A percentile compares a stretch with the other conserved stretches of the same genome.
phyloP scores from a whole-genome alignment of 2,888 invertebrate genomes.

The Helleia helle region DNA sequence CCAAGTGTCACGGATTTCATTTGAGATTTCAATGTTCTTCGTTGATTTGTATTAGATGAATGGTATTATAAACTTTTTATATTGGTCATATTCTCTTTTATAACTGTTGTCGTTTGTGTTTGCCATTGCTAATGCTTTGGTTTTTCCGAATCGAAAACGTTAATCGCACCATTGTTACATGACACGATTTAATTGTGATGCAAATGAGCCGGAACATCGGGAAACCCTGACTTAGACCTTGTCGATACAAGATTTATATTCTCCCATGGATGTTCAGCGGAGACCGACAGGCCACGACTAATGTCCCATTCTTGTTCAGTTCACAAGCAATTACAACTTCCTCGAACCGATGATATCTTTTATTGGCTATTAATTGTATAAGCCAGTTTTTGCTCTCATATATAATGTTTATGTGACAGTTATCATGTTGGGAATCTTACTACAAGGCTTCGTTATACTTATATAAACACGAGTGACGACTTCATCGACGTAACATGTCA shows the following conservation, averaged over 20 bases:
- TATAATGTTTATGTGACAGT: background rate
- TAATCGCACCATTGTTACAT: background rate
- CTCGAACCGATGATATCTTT: constrained; percentile 27
- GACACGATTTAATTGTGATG: constrained; percentile 10
- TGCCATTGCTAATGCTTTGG: background rate
- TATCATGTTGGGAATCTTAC: background rate
- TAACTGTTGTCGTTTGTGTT: no score
- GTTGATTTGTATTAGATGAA: no score
- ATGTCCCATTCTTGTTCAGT: constrained; percentile 35
- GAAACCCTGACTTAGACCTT: constrained; percentile 40
- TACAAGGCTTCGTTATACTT: no score
- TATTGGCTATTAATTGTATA: background rate
- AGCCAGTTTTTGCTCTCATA: constrained; percentile 1
- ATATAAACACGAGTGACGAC: no score
- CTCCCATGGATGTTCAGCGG: constrained; percentile 39
- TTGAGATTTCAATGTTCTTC: no score
- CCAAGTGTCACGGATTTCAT: no score
- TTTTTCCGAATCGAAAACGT: constrained; percentile 2
- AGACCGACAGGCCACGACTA: constrained; percentile 28
- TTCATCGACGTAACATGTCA: no score
- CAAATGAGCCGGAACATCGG: constrained; percentile 21
- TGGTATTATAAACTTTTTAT: no score
- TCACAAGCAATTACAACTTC: constrained; percentile 41
- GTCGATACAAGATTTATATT: constrained; percentile 52
- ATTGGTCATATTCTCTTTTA: no score